phyloP scores from a whole-genome alignment of 2,113 vertebrate genomes.

The Hyla sarda region DNA sequence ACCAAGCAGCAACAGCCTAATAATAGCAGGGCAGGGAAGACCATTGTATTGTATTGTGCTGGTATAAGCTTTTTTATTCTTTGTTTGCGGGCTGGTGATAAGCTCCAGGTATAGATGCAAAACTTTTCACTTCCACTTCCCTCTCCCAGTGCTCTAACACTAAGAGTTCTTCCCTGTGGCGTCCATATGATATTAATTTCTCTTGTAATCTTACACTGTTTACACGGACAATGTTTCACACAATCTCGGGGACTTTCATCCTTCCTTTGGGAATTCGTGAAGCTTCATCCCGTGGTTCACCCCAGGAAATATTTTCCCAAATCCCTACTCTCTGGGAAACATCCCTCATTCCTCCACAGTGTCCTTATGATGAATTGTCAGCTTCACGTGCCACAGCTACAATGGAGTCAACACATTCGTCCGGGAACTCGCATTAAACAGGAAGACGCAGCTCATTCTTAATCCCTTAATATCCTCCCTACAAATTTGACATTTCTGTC shows the following conservation, averaged over 20 bases:
- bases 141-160: not conserved
- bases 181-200: not conserved
- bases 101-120: too few species aligned
- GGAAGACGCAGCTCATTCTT: not conserved
- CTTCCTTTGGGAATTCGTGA: not conserved
- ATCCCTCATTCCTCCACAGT: not conserved
- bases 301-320: conserved; percentile 12
- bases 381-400: not conserved
- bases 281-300: not conserved
- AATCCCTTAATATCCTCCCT: conserved; percentile 41
- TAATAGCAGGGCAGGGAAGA: too few species aligned
- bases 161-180: not conserved
- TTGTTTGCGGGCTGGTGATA: too few species aligned
- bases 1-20: too few species aligned
- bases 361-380: not conserved
- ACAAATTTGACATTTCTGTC: conserved; percentile 37
- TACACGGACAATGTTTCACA: not conserved
- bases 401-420: not conserved
- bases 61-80: too few species aligned
- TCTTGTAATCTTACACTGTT: not conserved
- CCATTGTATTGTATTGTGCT: too few species aligned
- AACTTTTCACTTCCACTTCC: not conserved
- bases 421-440: conserved; percentile 26
- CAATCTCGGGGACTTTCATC: not conserved
- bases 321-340: conserved; percentile 30